phyloP scores from a whole-genome alignment of 2,797 vertebrate species.

The Lophius americanus region DNA sequence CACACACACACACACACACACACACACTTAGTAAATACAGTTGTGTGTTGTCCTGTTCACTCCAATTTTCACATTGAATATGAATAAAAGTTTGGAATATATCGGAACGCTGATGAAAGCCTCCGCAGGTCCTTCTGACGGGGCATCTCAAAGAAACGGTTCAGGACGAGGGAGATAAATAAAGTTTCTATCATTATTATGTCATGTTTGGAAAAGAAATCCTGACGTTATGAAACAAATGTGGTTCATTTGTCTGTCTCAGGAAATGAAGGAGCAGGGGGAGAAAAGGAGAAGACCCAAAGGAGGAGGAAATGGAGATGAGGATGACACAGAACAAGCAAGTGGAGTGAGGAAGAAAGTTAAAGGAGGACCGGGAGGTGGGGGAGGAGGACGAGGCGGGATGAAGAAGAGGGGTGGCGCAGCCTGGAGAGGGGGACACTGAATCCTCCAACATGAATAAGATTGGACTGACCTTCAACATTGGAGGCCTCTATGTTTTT shows the following conservation, averaged over 20 bases:
- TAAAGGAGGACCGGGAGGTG: slow-evolving; percentile 67
- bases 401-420: slow-evolving; percentile 55
- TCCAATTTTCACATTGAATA: too few relatives aligned
- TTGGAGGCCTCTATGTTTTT: slow-evolving; percentile 15
- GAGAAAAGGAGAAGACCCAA: slow-evolving; percentile 89
- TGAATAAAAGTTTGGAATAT: too few relatives aligned
- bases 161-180: too few relatives aligned
- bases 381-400: slow-evolving; percentile 31
- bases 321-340: slow-evolving; percentile 80
- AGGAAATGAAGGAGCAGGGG: slow-evolving; percentile 94
- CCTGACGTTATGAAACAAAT: too few relatives aligned
- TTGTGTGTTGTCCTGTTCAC: too few relatives aligned
- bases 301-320: slow-evolving; percentile 74
- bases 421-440: slow-evolving; percentile 73
- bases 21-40: too few relatives aligned
- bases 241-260: slow-evolving; percentile 17
- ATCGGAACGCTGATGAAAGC: too few relatives aligned
- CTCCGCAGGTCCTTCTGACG: too few relatives aligned
- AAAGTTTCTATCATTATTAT: too few relatives aligned
- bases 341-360: slow-evolving; percentile 84
- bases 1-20: too few relatives aligned
- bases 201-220: too few relatives aligned
- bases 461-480: slow-evolving; percentile 49
- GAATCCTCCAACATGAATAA: slow-evolving; percentile 30
- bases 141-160: too few relatives aligned